Evolutionary conservation across 2,113 vertebrate genomes (phyloP).

Genomic region (Alectura lathami): DNA sequence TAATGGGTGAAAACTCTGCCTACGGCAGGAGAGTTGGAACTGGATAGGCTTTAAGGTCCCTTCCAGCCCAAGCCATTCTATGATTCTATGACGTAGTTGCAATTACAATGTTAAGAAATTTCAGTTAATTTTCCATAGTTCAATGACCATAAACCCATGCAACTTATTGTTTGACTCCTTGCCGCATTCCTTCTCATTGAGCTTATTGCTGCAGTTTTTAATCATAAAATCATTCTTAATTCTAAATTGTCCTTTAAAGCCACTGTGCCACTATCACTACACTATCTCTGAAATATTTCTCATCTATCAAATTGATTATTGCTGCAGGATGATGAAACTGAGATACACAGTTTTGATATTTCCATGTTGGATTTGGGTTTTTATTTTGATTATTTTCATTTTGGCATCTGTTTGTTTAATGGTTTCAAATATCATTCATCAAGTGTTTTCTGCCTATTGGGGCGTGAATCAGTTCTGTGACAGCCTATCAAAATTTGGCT

Average conservation of each 20-base stretch:
- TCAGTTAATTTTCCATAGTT: neutral
- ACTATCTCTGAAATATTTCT: neutral
- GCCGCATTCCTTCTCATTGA: neutral
- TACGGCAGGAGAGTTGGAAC: too few relatives aligned
- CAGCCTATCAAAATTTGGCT: accelerated
- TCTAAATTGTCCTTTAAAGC: neutral
- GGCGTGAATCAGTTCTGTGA: neutral
- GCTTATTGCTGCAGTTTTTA: neutral
- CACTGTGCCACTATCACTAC: neutral
- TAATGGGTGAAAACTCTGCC: too few relatives aligned
- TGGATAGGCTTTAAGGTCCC: too few relatives aligned
- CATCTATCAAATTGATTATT: neutral
- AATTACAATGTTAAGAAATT: neutral
- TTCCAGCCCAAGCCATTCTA: too few relatives aligned
- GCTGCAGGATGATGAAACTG: neutral
- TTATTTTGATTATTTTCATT: neutral
- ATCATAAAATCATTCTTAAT: neutral
- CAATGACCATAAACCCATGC: neutral
- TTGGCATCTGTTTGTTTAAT: neutral
- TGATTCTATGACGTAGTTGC: too few relatives aligned
- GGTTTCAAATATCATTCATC: neutral
- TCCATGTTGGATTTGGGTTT: neutral
- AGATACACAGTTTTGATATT: neutral
- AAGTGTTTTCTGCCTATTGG: neutral
- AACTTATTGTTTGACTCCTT: slow-evolving; percentile 21